phyloP scores from a whole-genome alignment of 2,113 vertebrate genomes.

The Oryzias woworae region DNA sequence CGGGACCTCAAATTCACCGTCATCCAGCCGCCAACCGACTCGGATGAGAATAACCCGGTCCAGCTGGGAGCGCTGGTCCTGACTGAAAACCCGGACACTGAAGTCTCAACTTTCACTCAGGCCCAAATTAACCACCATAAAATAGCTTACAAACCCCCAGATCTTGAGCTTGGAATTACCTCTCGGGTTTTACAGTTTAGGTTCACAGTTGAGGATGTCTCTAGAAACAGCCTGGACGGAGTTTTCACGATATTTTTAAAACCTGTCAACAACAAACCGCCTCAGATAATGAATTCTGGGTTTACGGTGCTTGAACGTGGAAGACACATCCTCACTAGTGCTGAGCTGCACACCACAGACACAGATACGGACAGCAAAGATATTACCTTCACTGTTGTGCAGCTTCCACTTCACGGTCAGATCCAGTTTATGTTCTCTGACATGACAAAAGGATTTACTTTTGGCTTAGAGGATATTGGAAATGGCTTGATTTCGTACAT shows the following conservation, averaged over 20 bases:
- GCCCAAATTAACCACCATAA: conserved; percentile 97
- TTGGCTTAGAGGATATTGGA: conserved; percentile 84
- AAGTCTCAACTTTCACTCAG: conserved; percentile 89
- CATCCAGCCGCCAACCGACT: conserved; percentile 85
- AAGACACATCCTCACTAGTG: conserved; percentile 78
- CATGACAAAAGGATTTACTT: conserved; percentile 80
- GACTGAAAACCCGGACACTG: conserved; percentile 82
- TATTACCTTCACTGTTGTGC: conserved; percentile 86
- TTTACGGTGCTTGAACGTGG: conserved; percentile 84
- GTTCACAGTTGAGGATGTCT: conserved; percentile 87
- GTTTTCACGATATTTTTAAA: conserved; percentile 88
- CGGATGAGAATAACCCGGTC: conserved; percentile 84
- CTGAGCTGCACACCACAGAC: conserved; percentile 86
- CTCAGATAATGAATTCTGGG: conserved; percentile 90
- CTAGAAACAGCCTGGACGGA: conserved; percentile 82
- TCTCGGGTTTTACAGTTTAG: conserved; percentile 87
- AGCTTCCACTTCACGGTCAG: conserved; percentile 84
- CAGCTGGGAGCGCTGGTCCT: conserved; percentile 84
- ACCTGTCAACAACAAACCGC: conserved; percentile 92
- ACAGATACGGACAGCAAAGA: conserved; percentile 83
- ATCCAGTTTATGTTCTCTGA: conserved; percentile 77
- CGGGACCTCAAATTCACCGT: conserved; percentile 86
- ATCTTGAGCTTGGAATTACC: conserved; percentile 89
- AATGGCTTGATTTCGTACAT: conserved; percentile 83
- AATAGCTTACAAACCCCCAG: conserved; percentile 88